A percentile compares a stretch with the other conserved stretches of the same genome.
phyloP scores from a whole-genome alignment of 2,888 invertebrate species.

The Argyresthia albistria region DNA sequence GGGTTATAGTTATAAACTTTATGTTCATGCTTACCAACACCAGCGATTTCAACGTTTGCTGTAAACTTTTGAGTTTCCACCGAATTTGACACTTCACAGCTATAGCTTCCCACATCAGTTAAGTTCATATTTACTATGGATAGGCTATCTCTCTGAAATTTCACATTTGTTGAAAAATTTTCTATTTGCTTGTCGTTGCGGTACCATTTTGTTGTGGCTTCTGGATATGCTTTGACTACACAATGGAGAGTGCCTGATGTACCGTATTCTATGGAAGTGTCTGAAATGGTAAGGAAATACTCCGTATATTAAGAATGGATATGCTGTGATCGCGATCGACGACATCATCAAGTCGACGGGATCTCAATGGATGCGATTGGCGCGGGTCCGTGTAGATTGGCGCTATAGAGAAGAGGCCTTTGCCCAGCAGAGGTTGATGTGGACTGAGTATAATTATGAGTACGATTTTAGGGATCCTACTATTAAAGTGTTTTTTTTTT shows the following conservation, averaged over 20 bases:
- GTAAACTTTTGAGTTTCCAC: slow-evolving; percentile 19
- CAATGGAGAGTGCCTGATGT: slow-evolving; percentile 34
- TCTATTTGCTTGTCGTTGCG: slow-evolving; percentile 31
- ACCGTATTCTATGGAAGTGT: slow-evolving; percentile 37
- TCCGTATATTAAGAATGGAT: no score
- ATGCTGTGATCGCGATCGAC: no score
- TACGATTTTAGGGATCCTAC: no score
- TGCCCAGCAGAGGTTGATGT: no score
- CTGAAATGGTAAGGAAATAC: slow-evolving; percentile 17
- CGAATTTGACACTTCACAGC: slow-evolving; percentile 33
- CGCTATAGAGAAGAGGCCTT: no score
- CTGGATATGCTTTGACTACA: slow-evolving; percentile 43
- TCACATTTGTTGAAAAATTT: slow-evolving; percentile 2
- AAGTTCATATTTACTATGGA: slow-evolving; percentile 29
- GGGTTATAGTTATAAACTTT: no score
- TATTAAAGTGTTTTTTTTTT: no score
- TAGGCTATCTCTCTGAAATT: slow-evolving; percentile 10
- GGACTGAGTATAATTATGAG: no score
- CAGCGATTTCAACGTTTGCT: slow-evolving; percentile 34
- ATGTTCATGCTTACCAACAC: slow-evolving; percentile 32
- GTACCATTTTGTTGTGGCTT: slow-evolving; percentile 39
- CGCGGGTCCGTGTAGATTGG: no score
- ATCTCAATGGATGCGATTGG: no score
- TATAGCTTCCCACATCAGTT: slow-evolving; percentile 36
- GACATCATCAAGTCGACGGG: no score